Evolutionary conservation across 2,888 invertebrate genomes (phyloP), one percentile per base, ranked within the genome.

Genomic region (Boloria euphrosyne): DNA sequence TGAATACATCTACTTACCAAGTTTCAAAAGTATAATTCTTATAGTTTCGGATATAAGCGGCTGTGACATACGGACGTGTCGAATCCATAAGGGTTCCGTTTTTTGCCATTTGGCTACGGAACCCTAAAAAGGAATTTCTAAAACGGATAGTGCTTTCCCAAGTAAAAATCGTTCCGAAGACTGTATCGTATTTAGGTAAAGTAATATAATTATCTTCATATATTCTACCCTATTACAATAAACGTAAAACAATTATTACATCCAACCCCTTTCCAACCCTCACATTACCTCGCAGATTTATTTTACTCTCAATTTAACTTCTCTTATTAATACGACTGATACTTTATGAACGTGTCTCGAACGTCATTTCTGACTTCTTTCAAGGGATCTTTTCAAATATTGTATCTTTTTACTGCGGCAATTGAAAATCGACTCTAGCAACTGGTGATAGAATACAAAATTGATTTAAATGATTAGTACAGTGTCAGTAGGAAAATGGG

Each of bases 291-390:
- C 57, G 27, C 4, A 43, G 49, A 55, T 50, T 63, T 55, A 63
- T 63, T 22, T 55, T 55, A 43, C 49, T 49, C 13, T 54, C 49
- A 54, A 65, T 55, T 16, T 64, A 69, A 65, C 70, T 60, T 53
- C 46, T 49, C 65, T 43, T 68, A 49, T 63, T 68, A 74, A 72
- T 49, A 16, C 66, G 64, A 4, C 6, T 62, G 3, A 49, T 47
- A 43, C 74, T 75, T 71, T 71, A 70, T 74, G 69, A 38, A 76
- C 77, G 78, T 80, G 82, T 84, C 80, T 80, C 75, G 78, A 77
- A 76, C 78, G 74, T 78, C 79, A 71, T 83, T 83, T 81, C 82
- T 82, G 79, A 73, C 77, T 78, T 76, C 81, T 80, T 81, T 79
- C 75, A 75, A 63, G 71, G 76, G 76, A 80, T 80, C 74, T 74